Percentiles rank a stretch among this genome's conserved stretches.
Conservation (phyloP, 2,113 vertebrate species). For the Notarius quadriscutis region DNA sequence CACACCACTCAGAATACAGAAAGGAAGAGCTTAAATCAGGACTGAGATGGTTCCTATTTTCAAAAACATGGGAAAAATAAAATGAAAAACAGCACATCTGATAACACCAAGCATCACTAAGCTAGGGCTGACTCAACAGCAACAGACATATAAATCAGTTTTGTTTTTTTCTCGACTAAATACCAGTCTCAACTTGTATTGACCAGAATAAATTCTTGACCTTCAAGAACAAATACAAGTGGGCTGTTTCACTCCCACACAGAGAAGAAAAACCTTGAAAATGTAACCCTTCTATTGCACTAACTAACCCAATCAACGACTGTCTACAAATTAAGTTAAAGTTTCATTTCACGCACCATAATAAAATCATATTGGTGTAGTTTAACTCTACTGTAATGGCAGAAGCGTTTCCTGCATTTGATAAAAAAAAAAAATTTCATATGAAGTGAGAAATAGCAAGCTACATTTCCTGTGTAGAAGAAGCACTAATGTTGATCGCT, state of each 20-base stretch:
- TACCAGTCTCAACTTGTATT: background rate
- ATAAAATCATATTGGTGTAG: conserved; percentile 5
- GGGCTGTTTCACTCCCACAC: background rate
- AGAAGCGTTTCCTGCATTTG: background rate
- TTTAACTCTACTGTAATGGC: background rate
- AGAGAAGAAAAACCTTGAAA: background rate
- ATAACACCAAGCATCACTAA: background rate
- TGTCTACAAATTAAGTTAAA: background rate
- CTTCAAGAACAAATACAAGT: background rate
- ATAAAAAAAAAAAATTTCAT: background rate
- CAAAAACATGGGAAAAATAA: background rate
- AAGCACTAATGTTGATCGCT: background rate
- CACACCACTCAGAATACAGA: background rate
- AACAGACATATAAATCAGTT: background rate
- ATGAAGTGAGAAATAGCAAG: background rate
- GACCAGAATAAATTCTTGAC: background rate
- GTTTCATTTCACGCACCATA: background rate
- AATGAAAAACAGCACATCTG: background rate
- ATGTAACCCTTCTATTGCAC: background rate
- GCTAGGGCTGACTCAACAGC: background rate
- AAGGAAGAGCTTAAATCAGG: background rate
- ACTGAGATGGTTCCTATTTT: background rate
- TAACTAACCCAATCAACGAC: background rate
- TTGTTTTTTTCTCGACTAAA: background rate
- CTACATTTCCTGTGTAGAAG: background rate